Conservation (phyloP, 2,888 invertebrate species). For the Drosophila picticornis region DNA sequence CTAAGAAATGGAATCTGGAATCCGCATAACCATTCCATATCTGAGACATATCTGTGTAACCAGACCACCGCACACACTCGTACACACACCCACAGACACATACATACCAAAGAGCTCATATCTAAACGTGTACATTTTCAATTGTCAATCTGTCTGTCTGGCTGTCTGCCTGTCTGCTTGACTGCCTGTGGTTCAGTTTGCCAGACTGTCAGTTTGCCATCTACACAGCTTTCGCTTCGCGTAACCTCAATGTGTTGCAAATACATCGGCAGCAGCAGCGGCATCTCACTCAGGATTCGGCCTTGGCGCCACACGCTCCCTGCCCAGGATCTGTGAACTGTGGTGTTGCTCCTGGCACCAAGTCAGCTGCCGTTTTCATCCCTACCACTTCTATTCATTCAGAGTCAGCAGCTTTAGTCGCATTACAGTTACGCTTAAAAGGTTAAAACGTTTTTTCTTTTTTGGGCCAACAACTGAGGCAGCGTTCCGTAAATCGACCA, state of each 20-base stretch:
- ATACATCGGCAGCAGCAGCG: conserved; percentile 50
- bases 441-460: conserved; percentile 74
- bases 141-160: conserved; percentile 48
- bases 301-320: conserved; percentile 50
- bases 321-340: conserved; percentile 7
- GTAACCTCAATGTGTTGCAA: conserved; percentile 77
- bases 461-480: conserved; percentile 46
- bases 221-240: conserved; percentile 53
- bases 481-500: conserved; percentile 53
- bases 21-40: conserved; percentile 51
- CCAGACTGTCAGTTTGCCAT: background rate
- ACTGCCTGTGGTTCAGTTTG: conserved; percentile 21
- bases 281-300: conserved; percentile 52
- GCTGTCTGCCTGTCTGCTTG: conserved; percentile 7
- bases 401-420: conserved; percentile 66
- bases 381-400: conserved; percentile 20
- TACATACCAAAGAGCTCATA: conserved; percentile 37
- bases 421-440: conserved; percentile 76
- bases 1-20: conserved; percentile 56
- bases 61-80: conserved; percentile 25
- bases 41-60: conserved; percentile 34
- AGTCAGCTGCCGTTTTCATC: conserved; percentile 16
- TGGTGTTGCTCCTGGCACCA: conserved; percentile 15
- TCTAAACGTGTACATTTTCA: conserved; percentile 56
- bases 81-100: conserved; percentile 14